Conservation (phyloP, 1,140 invertebrate genomes). For the Apis dorsata region DNA sequence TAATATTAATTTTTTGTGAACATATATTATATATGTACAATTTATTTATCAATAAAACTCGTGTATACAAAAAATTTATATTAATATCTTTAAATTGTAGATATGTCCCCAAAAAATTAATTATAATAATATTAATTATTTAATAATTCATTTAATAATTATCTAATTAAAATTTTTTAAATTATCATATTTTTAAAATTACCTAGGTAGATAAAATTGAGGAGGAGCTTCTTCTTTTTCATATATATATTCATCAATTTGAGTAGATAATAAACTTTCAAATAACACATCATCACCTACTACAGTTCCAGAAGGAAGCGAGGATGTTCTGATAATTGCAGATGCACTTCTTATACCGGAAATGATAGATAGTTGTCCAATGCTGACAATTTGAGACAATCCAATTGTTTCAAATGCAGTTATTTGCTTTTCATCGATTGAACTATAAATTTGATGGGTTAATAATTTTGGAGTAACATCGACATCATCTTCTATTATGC, state of each 20-base stretch:
- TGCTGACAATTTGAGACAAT: constrained; percentile 36
- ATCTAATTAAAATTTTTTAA: background rate
- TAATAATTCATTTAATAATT: too few relatives aligned
- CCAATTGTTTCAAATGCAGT: constrained; percentile 64
- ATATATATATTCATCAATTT: constrained; percentile 80
- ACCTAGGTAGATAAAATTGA: constrained; percentile 79
- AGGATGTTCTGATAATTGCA: constrained; percentile 33
- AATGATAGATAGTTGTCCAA: constrained; percentile 26
- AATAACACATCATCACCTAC: constrained; percentile 47
- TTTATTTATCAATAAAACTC: background rate
- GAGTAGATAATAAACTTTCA: constrained; percentile 80
- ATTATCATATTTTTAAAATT: constrained; percentile 20
- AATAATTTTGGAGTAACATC: constrained; percentile 66
- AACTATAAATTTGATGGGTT: constrained; percentile 39
- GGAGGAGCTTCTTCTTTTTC: constrained; percentile 77
- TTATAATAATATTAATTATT: background rate
- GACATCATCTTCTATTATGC: constrained; percentile 37
- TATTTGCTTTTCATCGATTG: constrained; percentile 53
- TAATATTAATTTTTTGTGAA: background rate
- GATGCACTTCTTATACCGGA: constrained; percentile 52
- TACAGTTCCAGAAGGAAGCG: constrained; percentile 26
- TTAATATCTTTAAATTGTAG: background rate
- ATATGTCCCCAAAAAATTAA: background rate
- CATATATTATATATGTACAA: background rate
- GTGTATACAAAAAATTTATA: background rate